Percentiles rank a stretch among this genome's conserved stretches.
These are phyloP conservation scores for Melanchra persicariae DNA, from an alignment of 2,888 invertebrate species.

Conservation along the genomic window DNA sequence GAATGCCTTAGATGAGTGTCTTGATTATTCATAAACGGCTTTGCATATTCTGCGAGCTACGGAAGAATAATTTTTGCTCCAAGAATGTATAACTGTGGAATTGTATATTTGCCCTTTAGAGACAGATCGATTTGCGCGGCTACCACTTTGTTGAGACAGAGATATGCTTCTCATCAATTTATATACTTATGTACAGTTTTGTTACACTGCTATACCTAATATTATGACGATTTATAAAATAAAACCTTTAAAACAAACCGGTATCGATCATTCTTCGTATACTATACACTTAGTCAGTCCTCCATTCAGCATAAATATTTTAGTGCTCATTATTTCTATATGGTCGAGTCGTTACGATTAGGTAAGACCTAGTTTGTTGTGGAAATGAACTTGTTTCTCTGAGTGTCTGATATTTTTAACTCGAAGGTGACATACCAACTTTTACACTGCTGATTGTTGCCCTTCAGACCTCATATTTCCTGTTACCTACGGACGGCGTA, in stretches of 20 bases:
- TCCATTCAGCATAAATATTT: conserved; percentile 46
- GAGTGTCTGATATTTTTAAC: conserved; percentile 40
- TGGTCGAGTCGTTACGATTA: conserved; percentile 25
- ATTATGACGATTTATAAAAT: too few species aligned
- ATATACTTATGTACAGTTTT: conserved; percentile 24
- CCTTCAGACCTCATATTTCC: conserved; percentile 53
- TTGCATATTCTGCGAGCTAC: conserved; percentile 15
- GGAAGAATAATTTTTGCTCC: neutral
- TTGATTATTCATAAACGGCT: conserved; percentile 5
- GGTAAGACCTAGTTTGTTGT: conserved; percentile 40
- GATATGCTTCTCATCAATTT: conserved; percentile 26
- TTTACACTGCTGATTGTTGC: conserved; percentile 42
- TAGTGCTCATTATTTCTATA: conserved; percentile 42
- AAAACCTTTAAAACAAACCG: too few species aligned
- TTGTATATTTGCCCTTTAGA: conserved; percentile 24
- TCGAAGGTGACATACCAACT: conserved; percentile 51
- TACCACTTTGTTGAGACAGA: neutral
- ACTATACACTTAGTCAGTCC: conserved; percentile 18
- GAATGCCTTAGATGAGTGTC: conserved; percentile 1
- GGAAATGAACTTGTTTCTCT: conserved; percentile 21
- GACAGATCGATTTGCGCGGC: conserved; percentile 20
- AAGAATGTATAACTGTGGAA: conserved; percentile 7
- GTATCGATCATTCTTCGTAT: conserved; percentile 48
- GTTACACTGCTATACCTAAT: conserved; percentile 9
- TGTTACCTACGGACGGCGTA: conserved; percentile 31